Evolutionary conservation across 2,888 invertebrate genomes (phyloP).

Genomic region (Teleiodes luculella): DNA sequence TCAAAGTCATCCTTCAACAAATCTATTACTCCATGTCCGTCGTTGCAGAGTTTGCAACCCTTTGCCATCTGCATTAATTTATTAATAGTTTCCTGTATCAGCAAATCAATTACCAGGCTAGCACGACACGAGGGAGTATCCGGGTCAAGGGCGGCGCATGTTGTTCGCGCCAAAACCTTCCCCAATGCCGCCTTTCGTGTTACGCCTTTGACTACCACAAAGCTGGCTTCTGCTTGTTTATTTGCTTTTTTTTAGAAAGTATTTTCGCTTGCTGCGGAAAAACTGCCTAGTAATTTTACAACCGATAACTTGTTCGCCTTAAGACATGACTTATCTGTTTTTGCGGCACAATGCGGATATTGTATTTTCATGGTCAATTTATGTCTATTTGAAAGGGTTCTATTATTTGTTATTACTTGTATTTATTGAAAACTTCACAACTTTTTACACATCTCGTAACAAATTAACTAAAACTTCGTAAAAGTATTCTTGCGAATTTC

Average conservation of each 20-base stretch:
- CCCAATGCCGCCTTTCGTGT: background rate
- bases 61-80: background rate
- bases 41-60: too few species aligned
- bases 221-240: background rate
- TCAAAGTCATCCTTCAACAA: too few species aligned
- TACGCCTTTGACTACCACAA: background rate
- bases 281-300: background rate
- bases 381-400: background rate
- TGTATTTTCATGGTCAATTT: background rate
- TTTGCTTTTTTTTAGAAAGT: background rate
- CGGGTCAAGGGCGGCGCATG: slow-evolving; percentile 54
- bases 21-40: too few species aligned
- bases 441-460: background rate
- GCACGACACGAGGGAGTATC: slow-evolving; percentile 35
- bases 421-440: background rate
- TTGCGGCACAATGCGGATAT: slow-evolving; percentile 1
- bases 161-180: slow-evolving; percentile 38
- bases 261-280: background rate
- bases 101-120: slow-evolving; percentile 30
- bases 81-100: background rate
- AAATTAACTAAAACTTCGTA: background rate
- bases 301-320: background rate
- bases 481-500: background rate
- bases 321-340: background rate
- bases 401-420: background rate